Percentiles rank a stretch among this genome's conserved stretches.
These are phyloP conservation scores for Episyrphus balteatus DNA, from an alignment of 1,140 invertebrate genomes.

Conservation along the genomic window DNA sequence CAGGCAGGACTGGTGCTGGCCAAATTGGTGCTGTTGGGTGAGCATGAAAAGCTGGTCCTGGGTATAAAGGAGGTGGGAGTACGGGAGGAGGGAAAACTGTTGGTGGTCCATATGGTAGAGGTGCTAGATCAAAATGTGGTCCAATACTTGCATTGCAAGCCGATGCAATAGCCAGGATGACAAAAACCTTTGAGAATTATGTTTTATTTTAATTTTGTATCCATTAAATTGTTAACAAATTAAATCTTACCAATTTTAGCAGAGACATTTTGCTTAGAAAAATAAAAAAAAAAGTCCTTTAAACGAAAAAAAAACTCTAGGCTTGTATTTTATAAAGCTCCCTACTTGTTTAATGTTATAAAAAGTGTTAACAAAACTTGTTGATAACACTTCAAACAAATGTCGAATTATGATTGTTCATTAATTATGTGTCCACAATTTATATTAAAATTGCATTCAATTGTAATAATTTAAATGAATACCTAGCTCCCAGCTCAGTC, in stretches of 20 bases:
- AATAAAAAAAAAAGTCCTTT: too few species aligned
- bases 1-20: conserved; percentile 10
- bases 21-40: conserved; percentile 5
- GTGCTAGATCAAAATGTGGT: conserved; percentile 6
- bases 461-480: too few species aligned
- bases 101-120: conserved; percentile 5
- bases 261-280: conserved; percentile 21
- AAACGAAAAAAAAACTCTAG: too few species aligned
- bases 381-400: too few species aligned
- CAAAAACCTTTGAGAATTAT: conserved; percentile 4
- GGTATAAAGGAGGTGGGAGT: conserved; percentile 8
- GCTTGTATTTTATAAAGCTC: too few species aligned
- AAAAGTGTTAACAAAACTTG: too few species aligned
- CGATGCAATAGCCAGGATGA: background rate
- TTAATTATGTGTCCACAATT: too few species aligned
- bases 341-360: too few species aligned
- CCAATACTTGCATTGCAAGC: background rate
- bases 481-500: too few species aligned
- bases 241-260: conserved; percentile 18
- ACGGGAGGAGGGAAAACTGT: conserved; percentile 10
- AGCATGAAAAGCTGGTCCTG: conserved; percentile 8
- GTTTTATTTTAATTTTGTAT: background rate
- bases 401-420: too few species aligned
- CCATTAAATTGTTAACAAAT: background rate
- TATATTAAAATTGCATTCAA: too few species aligned